Base-by-base conservation (phyloP, 2,797 vertebrate genomes). In the Phrynocephalus forsythii region DNA sequence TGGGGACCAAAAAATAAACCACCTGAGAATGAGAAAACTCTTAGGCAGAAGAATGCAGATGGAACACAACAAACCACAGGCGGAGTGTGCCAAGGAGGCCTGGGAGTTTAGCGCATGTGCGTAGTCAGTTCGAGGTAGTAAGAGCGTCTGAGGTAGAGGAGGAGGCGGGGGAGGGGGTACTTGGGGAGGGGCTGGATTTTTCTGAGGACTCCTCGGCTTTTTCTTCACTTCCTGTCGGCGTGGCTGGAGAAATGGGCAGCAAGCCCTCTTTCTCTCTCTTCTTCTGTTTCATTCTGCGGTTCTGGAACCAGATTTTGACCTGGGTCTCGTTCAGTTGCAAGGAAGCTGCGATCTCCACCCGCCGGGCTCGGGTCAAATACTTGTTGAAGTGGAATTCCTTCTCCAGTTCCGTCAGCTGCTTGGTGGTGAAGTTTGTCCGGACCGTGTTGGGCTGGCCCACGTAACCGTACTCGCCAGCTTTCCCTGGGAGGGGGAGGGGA, bases 311-410 rank as follows among this genome's bases (percentile, higher is more conserved):
- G 73, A 99, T 99, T 95, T 99, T 99, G 92, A 99, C 99, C 95
- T 99, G 99, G 92, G 99, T 99, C 96, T 99, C 99, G 85, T 99
- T 99, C 83, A 99, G 97, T 90, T 99, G 98, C 78, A 99, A 96
- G 1, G 98, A 98, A 2, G 99, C 98, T 0, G 99, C 98, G 38
- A 99, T 99, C 94, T 99, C 98, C 72, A 99, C 98, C 26, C 99
- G 96, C 83, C 99, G 97, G 18, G 99, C 99, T 1, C 99, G 96
- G 0, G 99, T 99, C 95, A 99, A 95, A 89, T 99, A 99, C 96
- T 99, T 99, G 97, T 99, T 99, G 97, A 99, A 99, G 95, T 99
- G 99, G 90, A 99, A 99, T 94, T 99, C 99, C 92, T 99, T 99
- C 94, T 99, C 99, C 93, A 99, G 95, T 94, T 99, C 99, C 0